Percentiles rank a stretch among this genome's conserved stretches.
These are phyloP conservation scores for Meleagris gallopavo DNA, from an alignment of 2,113 vertebrate species.

Conservation along the genomic window DNA sequence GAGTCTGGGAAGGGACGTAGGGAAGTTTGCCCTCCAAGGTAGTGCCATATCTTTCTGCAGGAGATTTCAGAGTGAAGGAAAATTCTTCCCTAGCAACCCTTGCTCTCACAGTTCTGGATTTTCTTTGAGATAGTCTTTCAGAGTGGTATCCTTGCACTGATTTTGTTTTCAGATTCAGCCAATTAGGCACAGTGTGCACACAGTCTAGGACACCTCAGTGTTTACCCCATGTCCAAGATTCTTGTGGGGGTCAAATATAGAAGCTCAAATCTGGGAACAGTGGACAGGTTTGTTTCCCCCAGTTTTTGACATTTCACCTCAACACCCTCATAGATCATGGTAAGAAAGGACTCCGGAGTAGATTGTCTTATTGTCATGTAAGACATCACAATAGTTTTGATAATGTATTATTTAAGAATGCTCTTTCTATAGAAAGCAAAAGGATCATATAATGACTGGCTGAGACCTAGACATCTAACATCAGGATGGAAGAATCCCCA, in stretches of 20 bases:
- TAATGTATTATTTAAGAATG: neutral
- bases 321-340: rapidly evolving
- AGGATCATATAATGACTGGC: neutral
- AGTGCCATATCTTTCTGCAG: neutral
- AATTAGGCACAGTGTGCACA: neutral
- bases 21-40: neutral
- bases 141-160: neutral
- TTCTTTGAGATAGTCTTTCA: neutral
- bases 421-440: neutral
- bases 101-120: neutral
- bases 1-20: neutral
- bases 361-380: neutral
- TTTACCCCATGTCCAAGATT: neutral
- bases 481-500: neutral
- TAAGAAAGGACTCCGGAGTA: neutral
- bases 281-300: neutral
- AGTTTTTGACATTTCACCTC: neutral
- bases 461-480: neutral
- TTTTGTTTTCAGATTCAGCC: neutral
- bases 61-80: neutral
- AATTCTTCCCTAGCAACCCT: neutral
- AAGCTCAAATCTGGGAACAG: neutral
- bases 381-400: neutral
- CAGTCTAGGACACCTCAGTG: rapidly evolving
- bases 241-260: neutral